Evolutionary conservation across 2,888 invertebrate genomes (phyloP).

Genomic region (Theretra japonica): DNA sequence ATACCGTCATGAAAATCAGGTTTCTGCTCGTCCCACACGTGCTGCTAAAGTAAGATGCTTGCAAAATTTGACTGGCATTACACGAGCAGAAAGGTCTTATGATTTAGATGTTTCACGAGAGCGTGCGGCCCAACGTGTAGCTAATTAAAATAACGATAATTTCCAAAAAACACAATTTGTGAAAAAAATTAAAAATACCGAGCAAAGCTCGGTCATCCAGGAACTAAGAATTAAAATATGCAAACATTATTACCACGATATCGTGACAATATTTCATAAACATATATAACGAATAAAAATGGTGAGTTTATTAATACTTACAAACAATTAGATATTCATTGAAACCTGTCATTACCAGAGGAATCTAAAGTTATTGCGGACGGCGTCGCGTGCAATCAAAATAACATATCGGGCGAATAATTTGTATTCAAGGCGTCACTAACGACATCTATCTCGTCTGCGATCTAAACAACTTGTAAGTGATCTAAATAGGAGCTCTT

Average conservation of each 20-base stretch:
- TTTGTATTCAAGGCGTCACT: conserved; percentile 20
- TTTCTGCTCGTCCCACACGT: too few species aligned
- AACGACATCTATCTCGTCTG: conserved; percentile 24
- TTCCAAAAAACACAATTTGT: too few species aligned
- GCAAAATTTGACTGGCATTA: too few species aligned
- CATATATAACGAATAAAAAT: neutral
- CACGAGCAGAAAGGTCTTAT: too few species aligned
- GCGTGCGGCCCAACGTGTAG: too few species aligned
- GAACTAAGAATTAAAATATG: too few species aligned
- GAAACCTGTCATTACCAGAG: neutral
- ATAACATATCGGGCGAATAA: neutral
- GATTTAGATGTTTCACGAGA: too few species aligned
- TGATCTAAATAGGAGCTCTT: conserved; percentile 13
- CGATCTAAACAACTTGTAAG: conserved; percentile 19
- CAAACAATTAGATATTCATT: neutral
- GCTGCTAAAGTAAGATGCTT: too few species aligned
- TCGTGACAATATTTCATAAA: neutral
- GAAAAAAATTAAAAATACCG: too few species aligned
- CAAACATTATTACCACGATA: neutral
- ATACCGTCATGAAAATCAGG: too few species aligned
- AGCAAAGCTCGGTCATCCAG: too few species aligned
- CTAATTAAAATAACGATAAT: too few species aligned
- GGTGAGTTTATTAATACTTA: neutral
- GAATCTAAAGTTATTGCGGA: neutral
- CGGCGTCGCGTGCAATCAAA: conserved; percentile 16